Conservation (phyloP, 2,888 invertebrate genomes). For the Pachydiplax longipennis region DNA sequence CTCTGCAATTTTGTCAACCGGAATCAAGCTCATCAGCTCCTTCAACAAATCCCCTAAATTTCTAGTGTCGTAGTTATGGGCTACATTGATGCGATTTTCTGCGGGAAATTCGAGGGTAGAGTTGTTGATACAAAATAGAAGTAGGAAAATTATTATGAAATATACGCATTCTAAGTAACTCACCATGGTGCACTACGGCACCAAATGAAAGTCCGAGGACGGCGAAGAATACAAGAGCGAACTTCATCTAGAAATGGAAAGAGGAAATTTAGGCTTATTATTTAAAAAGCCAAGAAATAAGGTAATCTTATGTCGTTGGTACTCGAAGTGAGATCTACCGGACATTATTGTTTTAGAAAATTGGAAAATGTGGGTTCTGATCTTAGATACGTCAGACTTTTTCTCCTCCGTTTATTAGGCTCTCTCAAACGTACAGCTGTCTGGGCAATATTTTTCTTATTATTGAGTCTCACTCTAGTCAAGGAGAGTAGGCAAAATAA, state of each 20-base stretch:
- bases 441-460: no score
- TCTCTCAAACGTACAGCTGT: not conserved
- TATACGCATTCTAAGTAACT: not conserved
- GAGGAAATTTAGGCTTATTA: not conserved
- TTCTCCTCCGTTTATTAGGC: not conserved
- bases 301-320: not conserved
- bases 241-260: not conserved
- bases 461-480: no score
- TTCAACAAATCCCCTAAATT: not conserved
- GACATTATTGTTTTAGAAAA: not conserved
- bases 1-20: not conserved
- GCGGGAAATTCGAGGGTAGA: not conserved
- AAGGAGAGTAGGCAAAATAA: no score
- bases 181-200: not conserved
- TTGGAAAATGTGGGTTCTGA: not conserved
- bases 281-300: not conserved
- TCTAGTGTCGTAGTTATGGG: not conserved
- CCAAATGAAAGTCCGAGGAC: not conserved
- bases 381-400: not conserved
- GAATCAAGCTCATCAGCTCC: not conserved
- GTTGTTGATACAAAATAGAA: not conserved
- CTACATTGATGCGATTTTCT: not conserved
- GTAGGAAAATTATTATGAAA: not conserved
- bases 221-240: not conserved
- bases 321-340: not conserved